Percentiles rank a stretch among this genome's conserved stretches.
Evolutionary conservation across 2,888 invertebrate genomes (phyloP).

Genomic region (Caenorhabditis sinica): DNA sequence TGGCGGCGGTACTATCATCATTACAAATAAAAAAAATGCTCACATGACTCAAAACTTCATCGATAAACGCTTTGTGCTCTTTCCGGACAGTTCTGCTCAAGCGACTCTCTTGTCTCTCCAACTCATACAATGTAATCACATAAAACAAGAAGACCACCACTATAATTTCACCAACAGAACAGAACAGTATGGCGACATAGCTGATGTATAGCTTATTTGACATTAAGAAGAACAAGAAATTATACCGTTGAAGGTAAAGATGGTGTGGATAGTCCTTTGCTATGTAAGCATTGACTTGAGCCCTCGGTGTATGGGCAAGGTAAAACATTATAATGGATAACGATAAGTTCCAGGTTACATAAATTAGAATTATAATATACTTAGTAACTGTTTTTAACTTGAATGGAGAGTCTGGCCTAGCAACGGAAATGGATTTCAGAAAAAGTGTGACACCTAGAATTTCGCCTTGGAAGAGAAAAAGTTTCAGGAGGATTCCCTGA

Average conservation of each 20-base stretch:
- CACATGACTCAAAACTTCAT: slow-evolving; percentile 20
- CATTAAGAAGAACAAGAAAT: background rate
- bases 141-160: too few relatives aligned
- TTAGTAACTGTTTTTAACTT: background rate
- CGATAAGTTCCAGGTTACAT: background rate
- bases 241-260: background rate
- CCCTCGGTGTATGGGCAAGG: background rate
- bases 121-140: background rate
- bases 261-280: background rate
- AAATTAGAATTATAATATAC: background rate
- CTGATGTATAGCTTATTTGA: background rate
- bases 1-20: too few relatives aligned
- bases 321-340: background rate
- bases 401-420: background rate
- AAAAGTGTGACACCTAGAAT: background rate
- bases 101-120: slow-evolving; percentile 2
- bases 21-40: too few relatives aligned
- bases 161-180: too few relatives aligned
- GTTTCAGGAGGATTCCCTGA: background rate
- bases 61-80: slow-evolving; percentile 5
- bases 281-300: background rate
- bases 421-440: background rate
- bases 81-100: background rate
- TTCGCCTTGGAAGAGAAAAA: slow-evolving; percentile 7
- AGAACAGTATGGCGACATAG: too few relatives aligned